These are phyloP conservation scores for Eulimnadia texana DNA, from an alignment of 1,140 invertebrate species.

Conservation along the genomic window DNA sequence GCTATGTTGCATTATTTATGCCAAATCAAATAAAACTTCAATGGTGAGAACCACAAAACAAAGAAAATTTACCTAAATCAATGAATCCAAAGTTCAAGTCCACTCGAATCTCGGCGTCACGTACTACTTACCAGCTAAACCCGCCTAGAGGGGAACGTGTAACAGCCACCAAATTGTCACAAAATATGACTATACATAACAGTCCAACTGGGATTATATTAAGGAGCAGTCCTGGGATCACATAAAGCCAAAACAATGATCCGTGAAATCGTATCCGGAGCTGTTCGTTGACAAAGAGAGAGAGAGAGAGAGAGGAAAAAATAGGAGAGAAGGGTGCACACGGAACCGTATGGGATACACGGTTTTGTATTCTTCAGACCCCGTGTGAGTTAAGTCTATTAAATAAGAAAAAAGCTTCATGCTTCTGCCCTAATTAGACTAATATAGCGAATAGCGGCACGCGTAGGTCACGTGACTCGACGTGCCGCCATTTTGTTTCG, in stretches of 20 bases:
- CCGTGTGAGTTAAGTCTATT: not conserved
- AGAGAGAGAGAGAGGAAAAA: not conserved
- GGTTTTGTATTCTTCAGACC: not conserved
- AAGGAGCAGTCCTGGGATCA: not conserved
- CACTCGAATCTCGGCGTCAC: too few species aligned
- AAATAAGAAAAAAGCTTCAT: conserved; percentile 2
- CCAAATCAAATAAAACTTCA: not conserved
- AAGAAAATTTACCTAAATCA: too few species aligned
- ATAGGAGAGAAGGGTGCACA: not conserved
- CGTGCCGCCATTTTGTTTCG: conserved; percentile 6
- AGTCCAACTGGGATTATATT: not conserved
- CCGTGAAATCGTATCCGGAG: not conserved
- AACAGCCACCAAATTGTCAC: too few species aligned
- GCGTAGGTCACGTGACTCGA: conserved; percentile 5
- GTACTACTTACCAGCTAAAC: too few species aligned
- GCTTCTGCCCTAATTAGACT: conserved; percentile 9
- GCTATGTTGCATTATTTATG: not conserved
- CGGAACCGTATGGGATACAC: too few species aligned
- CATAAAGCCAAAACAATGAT: not conserved
- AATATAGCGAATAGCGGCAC: conserved; percentile 8
- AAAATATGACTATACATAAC: not conserved
- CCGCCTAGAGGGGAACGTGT: too few species aligned
- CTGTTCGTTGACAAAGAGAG: not conserved
- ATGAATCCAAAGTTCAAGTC: too few species aligned
- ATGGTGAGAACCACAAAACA: too few species aligned